A percentile compares a stretch with the other conserved stretches of the same genome.
These are phyloP conservation scores for Plagodis pulveraria DNA, from an alignment of 2,888 invertebrate genomes.

Conservation along the genomic window DNA sequence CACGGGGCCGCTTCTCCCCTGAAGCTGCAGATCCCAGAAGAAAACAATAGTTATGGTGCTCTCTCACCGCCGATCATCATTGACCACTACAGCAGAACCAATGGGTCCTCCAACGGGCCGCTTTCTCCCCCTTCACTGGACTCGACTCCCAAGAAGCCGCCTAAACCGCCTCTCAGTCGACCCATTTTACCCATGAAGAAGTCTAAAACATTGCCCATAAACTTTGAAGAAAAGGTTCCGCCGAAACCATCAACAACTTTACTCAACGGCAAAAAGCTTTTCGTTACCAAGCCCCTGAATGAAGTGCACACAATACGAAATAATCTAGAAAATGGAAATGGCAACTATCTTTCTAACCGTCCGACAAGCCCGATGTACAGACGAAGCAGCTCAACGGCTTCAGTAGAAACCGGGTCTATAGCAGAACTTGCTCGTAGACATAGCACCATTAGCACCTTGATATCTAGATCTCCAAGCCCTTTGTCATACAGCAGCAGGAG, in stretches of 20 bases:
- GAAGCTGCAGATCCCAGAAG: conserved; percentile 70
- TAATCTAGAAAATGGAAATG: conserved; percentile 59
- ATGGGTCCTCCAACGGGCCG: conserved; percentile 63
- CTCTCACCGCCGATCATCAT: conserved; percentile 27
- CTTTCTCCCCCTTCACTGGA: conserved; percentile 73
- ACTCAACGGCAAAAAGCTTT: conserved; percentile 68
- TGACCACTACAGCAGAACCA: conserved; percentile 43
- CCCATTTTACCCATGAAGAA: conserved; percentile 76
- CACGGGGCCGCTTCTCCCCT: conserved; percentile 54
- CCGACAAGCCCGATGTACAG: conserved; percentile 72
- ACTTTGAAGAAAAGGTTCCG: conserved; percentile 73
- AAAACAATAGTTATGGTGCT: conserved; percentile 46
- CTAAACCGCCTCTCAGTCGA: conserved; percentile 67
- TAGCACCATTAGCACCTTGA: conserved; percentile 59
- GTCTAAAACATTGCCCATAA: conserved; percentile 76
- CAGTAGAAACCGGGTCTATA: conserved; percentile 79
- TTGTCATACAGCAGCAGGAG: conserved; percentile 68
- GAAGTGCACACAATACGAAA: conserved; percentile 71
- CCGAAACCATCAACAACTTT: conserved; percentile 58
- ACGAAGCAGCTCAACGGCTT: conserved; percentile 67
- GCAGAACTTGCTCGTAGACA: conserved; percentile 78
- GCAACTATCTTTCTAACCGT: conserved; percentile 59
- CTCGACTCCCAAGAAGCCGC: conserved; percentile 75
- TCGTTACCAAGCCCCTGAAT: conserved; percentile 73
- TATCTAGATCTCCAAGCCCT: conserved; percentile 86